A percentile compares a stretch with the other conserved stretches of the same genome.
Evolutionary conservation across 2,797 vertebrate genomes (phyloP).

Genomic region (Sphenodon punctatus): DNA sequence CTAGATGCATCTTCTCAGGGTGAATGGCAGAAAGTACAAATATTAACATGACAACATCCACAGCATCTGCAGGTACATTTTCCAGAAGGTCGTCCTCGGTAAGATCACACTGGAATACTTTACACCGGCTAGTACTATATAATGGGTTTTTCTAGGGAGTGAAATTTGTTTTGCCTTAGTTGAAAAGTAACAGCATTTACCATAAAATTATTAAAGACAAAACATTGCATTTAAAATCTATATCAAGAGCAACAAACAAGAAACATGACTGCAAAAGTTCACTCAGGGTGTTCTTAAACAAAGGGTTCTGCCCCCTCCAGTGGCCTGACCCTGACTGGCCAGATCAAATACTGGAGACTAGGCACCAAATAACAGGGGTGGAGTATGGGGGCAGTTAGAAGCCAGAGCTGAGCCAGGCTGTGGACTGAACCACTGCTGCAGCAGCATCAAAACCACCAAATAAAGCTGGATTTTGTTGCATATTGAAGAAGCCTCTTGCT

Average conservation of each 20-base stretch:
- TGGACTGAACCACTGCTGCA: too few relatives aligned
- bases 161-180: neutral
- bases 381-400: too few relatives aligned
- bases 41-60: slow-evolving; percentile 89
- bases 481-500: too few relatives aligned
- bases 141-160: slow-evolving; percentile 84
- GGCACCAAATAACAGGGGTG: too few relatives aligned
- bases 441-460: too few relatives aligned
- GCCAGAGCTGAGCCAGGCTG: too few relatives aligned
- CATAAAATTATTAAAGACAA: neutral
- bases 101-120: slow-evolving; percentile 93
- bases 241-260: neutral
- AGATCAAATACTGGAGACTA: too few relatives aligned
- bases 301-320: too few relatives aligned
- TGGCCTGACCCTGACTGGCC: too few relatives aligned
- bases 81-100: slow-evolving; percentile 87
- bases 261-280: neutral
- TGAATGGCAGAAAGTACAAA: slow-evolving; percentile 95
- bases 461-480: too few relatives aligned
- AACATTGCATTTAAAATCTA: neutral
- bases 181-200: neutral
- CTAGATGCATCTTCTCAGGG: slow-evolving; percentile 91
- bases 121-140: slow-evolving; percentile 83
- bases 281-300: too few relatives aligned
- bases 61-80: slow-evolving; percentile 79